Base-by-base conservation (phyloP, 2,113 vertebrate species). In the Amblyopsis rosae region DNA sequence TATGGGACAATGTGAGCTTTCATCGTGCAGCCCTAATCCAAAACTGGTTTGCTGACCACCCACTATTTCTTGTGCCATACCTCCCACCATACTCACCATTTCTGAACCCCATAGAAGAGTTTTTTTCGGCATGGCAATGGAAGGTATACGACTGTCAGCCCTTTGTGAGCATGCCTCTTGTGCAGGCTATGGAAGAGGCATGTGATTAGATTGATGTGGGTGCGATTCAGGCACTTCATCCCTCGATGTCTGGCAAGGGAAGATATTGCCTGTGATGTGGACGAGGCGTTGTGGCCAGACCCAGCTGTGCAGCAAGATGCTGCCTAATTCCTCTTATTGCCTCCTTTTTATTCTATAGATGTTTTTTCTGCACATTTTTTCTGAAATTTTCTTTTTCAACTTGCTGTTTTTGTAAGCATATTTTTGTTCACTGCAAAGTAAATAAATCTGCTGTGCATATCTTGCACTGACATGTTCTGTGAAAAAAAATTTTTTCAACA, bases 331-430 rank as follows among this genome's bases (percentile, higher is more conserved):
- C 35, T 49, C 32, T 50, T 46, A 35, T 66, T 57, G 46, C 48
- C 2, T 3, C 3, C 3, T n/a, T 55, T 62, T 48, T 26, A 26
- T 26, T 26, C 26, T 26, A 19, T 19, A 26, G 26, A 26, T 26
- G 26, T 26, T 8, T 47, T 69, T 15, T 69, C 45, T 53, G 2
- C 19, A 54, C 16, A 59, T 57, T 81, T 80, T 51, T 51, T 51
- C 13, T 15, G 10, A 9, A 9, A 51, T 51, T 15, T 15, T 51
- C 13, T 51, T 51, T 9, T 51, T 26, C 26, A 26, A 12, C 12
- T 10, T 51, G 10, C 13, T 51, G 3, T 51, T 9, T 51, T 1
- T 51, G 12, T 51, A 5, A 51, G 3, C 0, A 51, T 11, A 11
- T 11, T 51, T 9, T 51, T 9, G 3, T 51, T 9, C 9, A 51